A percentile compares a stretch with the other conserved stretches of the same genome.
phyloP scores from a whole-genome alignment of 2,797 vertebrate species.

The Lutjanus argentimaculatus region DNA sequence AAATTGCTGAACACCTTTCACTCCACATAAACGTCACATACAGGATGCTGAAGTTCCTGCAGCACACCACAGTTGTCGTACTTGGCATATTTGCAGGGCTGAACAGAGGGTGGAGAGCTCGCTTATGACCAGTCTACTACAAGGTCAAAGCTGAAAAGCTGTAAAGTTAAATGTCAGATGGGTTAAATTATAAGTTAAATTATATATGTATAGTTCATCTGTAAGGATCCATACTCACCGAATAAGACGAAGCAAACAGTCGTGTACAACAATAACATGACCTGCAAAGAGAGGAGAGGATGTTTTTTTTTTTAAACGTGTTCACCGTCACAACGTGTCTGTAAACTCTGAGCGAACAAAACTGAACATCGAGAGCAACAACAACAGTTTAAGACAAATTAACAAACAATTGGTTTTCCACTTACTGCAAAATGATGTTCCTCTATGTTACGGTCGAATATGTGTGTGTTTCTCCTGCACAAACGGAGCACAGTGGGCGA shows the following conservation, averaged over 20 bases:
- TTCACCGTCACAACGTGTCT: not conserved
- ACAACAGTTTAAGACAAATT: not conserved
- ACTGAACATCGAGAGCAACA: not conserved
- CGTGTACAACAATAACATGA: not conserved
- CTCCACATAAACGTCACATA: not conserved
- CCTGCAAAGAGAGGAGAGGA: not conserved
- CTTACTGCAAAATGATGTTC: not conserved
- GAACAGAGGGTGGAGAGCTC: not conserved
- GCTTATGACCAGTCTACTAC: not conserved
- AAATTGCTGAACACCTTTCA: not conserved
- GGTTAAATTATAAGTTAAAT: not conserved
- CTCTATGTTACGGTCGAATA: no score
- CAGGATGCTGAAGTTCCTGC: not conserved
- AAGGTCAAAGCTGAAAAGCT: not conserved
- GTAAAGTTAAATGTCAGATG: not conserved
- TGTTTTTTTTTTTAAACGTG: not conserved
- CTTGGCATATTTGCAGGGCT: not conserved
- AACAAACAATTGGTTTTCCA: accelerated
- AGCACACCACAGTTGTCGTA: not conserved
- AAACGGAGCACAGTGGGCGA: not conserved
- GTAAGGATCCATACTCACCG: constrained; percentile 22
- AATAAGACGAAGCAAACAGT: not conserved
- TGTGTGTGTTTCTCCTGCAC: not conserved
- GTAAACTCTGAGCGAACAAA: not conserved
- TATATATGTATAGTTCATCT: not conserved